Evolutionary conservation across 2,113 vertebrate species (phyloP).

Genomic region (Regulus satrapa): DNA sequence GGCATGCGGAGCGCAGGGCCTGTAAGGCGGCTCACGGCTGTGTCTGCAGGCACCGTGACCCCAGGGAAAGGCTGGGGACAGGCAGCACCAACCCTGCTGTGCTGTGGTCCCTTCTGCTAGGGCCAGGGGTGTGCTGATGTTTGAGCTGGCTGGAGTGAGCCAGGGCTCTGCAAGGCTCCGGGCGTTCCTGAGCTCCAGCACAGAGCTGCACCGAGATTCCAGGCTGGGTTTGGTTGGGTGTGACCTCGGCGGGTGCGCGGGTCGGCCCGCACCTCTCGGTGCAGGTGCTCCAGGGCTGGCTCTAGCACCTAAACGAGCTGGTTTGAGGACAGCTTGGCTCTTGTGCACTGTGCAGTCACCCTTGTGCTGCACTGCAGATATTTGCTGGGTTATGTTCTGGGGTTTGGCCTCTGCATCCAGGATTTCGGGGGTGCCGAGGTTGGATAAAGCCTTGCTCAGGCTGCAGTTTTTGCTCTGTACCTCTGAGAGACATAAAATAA

Average conservation of each 20-base stretch:
- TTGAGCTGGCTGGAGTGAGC: background rate
- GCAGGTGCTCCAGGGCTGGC: background rate
- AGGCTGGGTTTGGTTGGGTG: background rate
- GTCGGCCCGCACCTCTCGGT: background rate
- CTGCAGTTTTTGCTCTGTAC: background rate
- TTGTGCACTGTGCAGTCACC: background rate
- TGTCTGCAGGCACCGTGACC: rapidly evolving
- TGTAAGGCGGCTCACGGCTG: background rate
- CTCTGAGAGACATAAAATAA: background rate
- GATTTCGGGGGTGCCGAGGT: background rate
- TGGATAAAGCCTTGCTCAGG: background rate
- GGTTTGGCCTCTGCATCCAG: background rate
- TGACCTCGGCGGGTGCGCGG: rapidly evolving
- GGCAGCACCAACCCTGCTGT: rapidly evolving
- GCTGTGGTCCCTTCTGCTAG: rapidly evolving
- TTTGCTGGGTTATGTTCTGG: background rate
- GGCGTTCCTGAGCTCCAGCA: background rate
- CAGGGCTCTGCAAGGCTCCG: background rate
- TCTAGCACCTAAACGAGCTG: background rate
- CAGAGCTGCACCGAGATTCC: background rate
- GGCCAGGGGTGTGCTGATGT: background rate
- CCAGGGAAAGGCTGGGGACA: background rate
- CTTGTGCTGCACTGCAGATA: slow-evolving; percentile 33
- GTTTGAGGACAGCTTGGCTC: background rate
- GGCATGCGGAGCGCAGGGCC: background rate